Evolutionary conservation across 2,113 vertebrate genomes (phyloP).

Genomic region (Gadus macrocephalus): DNA sequence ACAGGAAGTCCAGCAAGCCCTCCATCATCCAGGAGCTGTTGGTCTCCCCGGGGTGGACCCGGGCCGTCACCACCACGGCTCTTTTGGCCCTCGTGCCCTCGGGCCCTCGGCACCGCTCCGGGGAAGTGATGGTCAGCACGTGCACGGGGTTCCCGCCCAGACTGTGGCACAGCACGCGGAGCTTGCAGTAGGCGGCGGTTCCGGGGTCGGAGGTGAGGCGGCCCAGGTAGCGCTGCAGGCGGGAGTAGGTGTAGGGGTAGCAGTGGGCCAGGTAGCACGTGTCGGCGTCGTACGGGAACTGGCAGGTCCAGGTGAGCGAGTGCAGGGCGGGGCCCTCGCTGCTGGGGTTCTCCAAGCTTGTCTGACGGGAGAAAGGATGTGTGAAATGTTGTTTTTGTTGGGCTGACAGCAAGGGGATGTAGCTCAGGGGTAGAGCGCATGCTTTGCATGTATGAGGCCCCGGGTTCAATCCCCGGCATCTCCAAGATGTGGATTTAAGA

Average conservation of each 20-base stretch:
- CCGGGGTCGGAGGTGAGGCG: conserved; percentile 63
- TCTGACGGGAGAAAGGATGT: conserved; percentile 27
- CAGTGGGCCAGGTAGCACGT: conserved; percentile 88
- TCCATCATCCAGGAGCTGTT: conserved; percentile 89
- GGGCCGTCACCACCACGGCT: conserved; percentile 81
- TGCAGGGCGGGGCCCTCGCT: conserved; percentile 30
- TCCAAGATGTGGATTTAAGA: neutral
- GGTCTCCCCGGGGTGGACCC: conserved; percentile 86
- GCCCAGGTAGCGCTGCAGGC: conserved; percentile 78
- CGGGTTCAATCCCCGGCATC: conserved; percentile 62
- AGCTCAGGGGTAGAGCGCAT: conserved; percentile 64
- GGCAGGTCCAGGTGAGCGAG: conserved; percentile 81
- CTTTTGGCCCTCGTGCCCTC: conserved; percentile 57
- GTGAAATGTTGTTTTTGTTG: too few relatives aligned
- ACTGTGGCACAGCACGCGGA: conserved; percentile 80
- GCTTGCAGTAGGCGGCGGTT: conserved; percentile 71
- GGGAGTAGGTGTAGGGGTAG: conserved; percentile 90
- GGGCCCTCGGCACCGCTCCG: conserved; percentile 16
- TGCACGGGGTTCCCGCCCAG: conserved; percentile 84
- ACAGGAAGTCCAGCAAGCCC: conserved; percentile 86
- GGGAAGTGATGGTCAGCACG: conserved; percentile 80
- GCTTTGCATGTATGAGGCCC: conserved; percentile 66
- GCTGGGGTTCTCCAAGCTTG: conserved; percentile 28
- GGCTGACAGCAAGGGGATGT: conserved; percentile 41
- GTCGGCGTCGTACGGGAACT: conserved; percentile 79